phyloP scores from a whole-genome alignment of 2,797 vertebrate species.

The Furcifer pardalis region DNA sequence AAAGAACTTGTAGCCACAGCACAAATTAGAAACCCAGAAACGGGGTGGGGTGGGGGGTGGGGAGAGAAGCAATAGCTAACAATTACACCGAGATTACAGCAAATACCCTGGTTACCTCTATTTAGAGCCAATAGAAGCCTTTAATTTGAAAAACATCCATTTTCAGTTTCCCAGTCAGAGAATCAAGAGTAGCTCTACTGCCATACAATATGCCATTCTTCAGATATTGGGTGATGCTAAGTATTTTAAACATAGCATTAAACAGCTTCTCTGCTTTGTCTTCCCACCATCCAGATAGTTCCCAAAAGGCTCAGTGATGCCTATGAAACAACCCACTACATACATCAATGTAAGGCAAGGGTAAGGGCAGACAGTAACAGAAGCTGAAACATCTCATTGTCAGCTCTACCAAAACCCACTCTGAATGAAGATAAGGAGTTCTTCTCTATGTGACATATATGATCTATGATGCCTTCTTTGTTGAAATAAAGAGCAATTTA shows the following conservation, averaged over 20 bases:
- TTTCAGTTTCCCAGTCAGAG: constrained; percentile 13
- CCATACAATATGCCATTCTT: not conserved
- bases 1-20: constrained; percentile 2
- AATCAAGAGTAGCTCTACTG: not conserved
- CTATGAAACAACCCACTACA: not conserved
- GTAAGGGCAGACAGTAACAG: not conserved
- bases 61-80: constrained; percentile 22
- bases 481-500: not conserved
- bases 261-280: not conserved
- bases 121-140: constrained; percentile 14
- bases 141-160: constrained; percentile 17
- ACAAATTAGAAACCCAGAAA: constrained; percentile 22
- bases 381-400: too few relatives aligned
- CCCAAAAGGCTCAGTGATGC: not conserved
- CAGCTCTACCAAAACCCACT: not conserved
- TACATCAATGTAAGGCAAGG: not conserved
- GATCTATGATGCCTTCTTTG: not conserved
- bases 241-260: not conserved
- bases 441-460: not conserved
- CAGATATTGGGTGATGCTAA: not conserved
- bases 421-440: not conserved
- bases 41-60: not conserved
- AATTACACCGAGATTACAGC: not conserved
- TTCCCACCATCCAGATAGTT: not conserved
- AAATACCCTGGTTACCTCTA: not conserved